A percentile compares a stretch with the other conserved stretches of the same genome.
These are phyloP conservation scores for Seriola quinqueradiata DNA, from an alignment of 2,113 vertebrate genomes.

Conservation along the genomic window DNA sequence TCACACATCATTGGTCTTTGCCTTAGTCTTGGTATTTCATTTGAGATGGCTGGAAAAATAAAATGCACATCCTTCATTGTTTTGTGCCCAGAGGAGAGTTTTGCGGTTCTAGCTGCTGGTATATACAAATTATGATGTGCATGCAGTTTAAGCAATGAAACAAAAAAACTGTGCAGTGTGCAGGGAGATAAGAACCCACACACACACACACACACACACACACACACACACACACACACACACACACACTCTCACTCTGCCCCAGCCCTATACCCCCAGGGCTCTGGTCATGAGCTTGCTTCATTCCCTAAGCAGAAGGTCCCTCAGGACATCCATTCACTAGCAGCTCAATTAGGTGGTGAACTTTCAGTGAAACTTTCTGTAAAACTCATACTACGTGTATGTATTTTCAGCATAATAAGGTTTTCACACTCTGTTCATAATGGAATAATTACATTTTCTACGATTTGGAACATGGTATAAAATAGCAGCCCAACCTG, in stretches of 20 bases:
- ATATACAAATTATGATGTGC: conserved; percentile 18
- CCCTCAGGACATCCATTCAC: conserved; percentile 28
- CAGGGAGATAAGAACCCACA: conserved; percentile 4
- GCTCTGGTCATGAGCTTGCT: conserved; percentile 59
- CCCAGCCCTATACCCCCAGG: conserved; percentile 8
- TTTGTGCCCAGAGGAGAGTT: conserved; percentile 4
- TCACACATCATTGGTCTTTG: neutral
- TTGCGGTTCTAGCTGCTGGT: neutral
- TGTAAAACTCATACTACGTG: neutral
- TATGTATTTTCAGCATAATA: conserved; percentile 17
- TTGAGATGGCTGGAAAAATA: conserved; percentile 2
- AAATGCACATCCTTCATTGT: neutral
- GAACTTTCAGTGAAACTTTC: conserved; percentile 14
- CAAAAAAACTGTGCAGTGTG: conserved; percentile 1
- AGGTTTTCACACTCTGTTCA: neutral
- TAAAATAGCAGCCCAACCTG: neutral
- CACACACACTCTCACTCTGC: neutral
- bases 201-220: neutral
- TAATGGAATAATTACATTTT: conserved; percentile 7
- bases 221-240: conserved; percentile 11
- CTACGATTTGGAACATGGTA: neutral
- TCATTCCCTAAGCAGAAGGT: conserved; percentile 32
- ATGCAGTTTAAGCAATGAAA: conserved; percentile 7
- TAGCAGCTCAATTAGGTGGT: conserved; percentile 24
- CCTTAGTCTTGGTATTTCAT: conserved; percentile 1